Evolutionary conservation across 2,888 invertebrate species (phyloP).

Genomic region (Chromoteleia sp.): DNA sequence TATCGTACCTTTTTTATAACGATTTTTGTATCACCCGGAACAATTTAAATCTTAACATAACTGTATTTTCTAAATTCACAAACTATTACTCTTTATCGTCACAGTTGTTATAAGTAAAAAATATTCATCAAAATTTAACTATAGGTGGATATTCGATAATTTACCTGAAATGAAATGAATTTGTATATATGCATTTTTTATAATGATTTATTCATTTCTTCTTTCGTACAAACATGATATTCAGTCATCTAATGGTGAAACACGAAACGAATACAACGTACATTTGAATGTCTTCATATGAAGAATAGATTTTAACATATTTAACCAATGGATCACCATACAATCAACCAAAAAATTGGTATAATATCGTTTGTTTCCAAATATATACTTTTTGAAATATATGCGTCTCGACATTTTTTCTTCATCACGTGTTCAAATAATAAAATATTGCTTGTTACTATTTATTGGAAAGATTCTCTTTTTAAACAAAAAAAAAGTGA

Average conservation of each 20-base stretch:
- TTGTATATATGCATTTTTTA: slow-evolving; percentile 59
- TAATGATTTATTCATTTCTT: slow-evolving; percentile 81
- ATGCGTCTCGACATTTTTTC: slow-evolving; percentile 3
- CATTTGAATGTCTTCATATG: slow-evolving; percentile 26
- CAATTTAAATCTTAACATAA: no score
- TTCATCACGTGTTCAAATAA: neutral
- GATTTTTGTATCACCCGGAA: no score
- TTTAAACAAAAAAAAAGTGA: no score
- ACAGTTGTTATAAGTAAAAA: no score
- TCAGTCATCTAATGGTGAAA: slow-evolving; percentile 51
- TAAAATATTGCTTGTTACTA: no score
- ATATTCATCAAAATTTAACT: no score
- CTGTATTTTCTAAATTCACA: no score
- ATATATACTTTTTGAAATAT: slow-evolving; percentile 1
- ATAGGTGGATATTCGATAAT: no score
- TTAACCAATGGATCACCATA: slow-evolving; percentile 4
- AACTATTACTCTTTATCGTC: no score
- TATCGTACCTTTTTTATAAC: no score
- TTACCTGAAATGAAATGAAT: neutral
- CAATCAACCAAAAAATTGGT: neutral
- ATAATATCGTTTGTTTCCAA: slow-evolving; percentile 5
- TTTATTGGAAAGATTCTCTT: no score
- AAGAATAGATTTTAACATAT: slow-evolving; percentile 25
- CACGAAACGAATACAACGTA: slow-evolving; percentile 56
- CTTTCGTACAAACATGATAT: slow-evolving; percentile 74